These are phyloP conservation scores for Mechanitis messenoides DNA, from an alignment of 2,888 invertebrate species.

Conservation along the genomic window DNA sequence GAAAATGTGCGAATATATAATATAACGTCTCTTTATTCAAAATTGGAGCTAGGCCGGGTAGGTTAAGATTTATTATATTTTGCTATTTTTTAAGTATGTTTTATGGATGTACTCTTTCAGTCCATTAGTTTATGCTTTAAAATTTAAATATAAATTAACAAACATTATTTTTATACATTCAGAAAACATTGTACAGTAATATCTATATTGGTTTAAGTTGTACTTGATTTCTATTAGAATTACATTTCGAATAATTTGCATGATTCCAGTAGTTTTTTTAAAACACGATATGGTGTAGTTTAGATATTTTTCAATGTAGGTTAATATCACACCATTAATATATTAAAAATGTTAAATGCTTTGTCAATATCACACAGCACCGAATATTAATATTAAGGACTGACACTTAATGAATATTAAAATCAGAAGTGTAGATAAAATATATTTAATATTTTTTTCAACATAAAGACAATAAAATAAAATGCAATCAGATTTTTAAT, in stretches of 20 bases:
- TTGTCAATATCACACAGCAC: background rate
- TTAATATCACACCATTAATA: background rate
- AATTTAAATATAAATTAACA: background rate
- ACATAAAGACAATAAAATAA: conserved; percentile 1
- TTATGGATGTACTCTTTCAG: background rate
- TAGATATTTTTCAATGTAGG: background rate
- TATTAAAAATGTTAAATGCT: background rate
- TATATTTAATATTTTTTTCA: background rate
- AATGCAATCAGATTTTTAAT: background rate
- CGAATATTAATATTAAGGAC: background rate
- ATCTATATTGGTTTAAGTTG: background rate
- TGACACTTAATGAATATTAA: background rate
- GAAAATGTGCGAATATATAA: conserved; percentile 37
- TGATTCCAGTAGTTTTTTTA: background rate
- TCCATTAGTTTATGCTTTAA: conserved; percentile 6
- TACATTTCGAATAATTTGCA: background rate
- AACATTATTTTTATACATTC: background rate
- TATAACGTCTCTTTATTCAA: conserved; percentile 61
- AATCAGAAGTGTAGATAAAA: background rate
- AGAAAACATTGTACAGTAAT: background rate
- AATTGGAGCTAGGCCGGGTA: conserved; percentile 69
- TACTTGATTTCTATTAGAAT: background rate
- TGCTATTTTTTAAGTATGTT: conserved; percentile 16
- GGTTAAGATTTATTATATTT: conserved; percentile 38
- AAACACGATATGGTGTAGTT: background rate